A percentile compares a stretch with the other conserved stretches of the same genome.
Evolutionary conservation across 2,113 vertebrate genomes (phyloP).

Genomic region (Poicephalus meyeri): DNA sequence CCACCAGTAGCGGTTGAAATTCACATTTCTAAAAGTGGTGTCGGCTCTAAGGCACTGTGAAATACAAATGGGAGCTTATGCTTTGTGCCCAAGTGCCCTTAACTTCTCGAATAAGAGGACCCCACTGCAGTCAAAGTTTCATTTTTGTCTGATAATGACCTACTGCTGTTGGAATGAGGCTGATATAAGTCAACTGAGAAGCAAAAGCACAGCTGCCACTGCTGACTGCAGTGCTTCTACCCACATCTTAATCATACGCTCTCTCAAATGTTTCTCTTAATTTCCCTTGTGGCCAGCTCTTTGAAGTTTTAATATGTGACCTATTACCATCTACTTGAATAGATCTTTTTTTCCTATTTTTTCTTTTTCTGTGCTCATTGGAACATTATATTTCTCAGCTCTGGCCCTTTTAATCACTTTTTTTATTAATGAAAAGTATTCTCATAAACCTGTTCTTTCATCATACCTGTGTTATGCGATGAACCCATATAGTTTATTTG

Average conservation of each 20-base stretch:
- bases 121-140: neutral
- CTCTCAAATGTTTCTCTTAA: conserved; percentile 18
- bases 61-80: neutral
- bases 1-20: neutral
- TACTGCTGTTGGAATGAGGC: neutral
- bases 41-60: neutral
- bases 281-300: conserved; percentile 6
- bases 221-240: conserved; percentile 15
- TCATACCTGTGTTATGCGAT: neutral
- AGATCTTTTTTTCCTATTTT: conserved; percentile 10
- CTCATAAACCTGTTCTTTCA: neutral
- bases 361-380: neutral
- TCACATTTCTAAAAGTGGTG: neutral
- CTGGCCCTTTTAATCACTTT: neutral
- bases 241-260: conserved; percentile 27
- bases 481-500: neutral
- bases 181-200: conserved; percentile 8
- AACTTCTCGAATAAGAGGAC: neutral
- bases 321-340: neutral
- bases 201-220: neutral
- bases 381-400: neutral
- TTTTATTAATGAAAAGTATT: conserved; percentile 15
- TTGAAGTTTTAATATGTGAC: conserved; percentile 34
- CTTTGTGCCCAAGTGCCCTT: neutral
- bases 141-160: neutral